Conservation (phyloP, 2,113 vertebrate genomes). For the Beaufortia kweichowensis region DNA sequence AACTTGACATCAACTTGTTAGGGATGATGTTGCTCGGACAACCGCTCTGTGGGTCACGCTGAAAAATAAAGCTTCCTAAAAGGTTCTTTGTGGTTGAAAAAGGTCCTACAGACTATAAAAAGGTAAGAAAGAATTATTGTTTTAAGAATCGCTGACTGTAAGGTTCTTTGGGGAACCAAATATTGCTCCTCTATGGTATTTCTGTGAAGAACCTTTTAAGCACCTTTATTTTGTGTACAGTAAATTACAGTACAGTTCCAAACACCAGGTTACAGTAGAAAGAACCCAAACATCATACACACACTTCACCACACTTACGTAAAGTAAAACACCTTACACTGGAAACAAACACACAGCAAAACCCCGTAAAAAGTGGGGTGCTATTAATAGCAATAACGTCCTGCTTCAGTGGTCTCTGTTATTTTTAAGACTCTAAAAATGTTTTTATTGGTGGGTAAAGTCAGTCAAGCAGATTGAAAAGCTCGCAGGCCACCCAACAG, state of each 20-base stretch:
- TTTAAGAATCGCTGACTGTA: not conserved
- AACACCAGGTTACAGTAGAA: not conserved
- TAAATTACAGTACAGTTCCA: not conserved
- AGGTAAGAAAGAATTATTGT: too few species aligned
- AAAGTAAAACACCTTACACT: not conserved
- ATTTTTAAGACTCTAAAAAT: slow-evolving; percentile 8
- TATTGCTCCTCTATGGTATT: too few species aligned
- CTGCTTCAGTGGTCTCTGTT: not conserved
- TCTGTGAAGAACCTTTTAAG: too few species aligned
- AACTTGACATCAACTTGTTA: slow-evolving; percentile 16
- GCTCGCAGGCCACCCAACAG: not conserved
- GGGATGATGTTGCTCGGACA: slow-evolving; percentile 44
- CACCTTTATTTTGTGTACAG: not conserved
- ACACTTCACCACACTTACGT: not conserved
- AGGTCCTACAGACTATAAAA: too few species aligned
- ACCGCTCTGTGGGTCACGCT: too few species aligned
- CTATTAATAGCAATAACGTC: not conserved
- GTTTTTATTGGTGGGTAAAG: slow-evolving; percentile 27
- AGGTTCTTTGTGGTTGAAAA: too few species aligned
- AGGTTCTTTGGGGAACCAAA: too few species aligned
- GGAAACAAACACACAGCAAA: not conserved
- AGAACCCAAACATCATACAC: not conserved
- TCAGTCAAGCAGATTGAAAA: not conserved
- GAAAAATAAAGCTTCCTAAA: too few species aligned
- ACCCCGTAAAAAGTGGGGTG: not conserved